Evolutionary conservation across 2,113 vertebrate species (phyloP).

Genomic region (Periophthalmodon schlosseri): DNA sequence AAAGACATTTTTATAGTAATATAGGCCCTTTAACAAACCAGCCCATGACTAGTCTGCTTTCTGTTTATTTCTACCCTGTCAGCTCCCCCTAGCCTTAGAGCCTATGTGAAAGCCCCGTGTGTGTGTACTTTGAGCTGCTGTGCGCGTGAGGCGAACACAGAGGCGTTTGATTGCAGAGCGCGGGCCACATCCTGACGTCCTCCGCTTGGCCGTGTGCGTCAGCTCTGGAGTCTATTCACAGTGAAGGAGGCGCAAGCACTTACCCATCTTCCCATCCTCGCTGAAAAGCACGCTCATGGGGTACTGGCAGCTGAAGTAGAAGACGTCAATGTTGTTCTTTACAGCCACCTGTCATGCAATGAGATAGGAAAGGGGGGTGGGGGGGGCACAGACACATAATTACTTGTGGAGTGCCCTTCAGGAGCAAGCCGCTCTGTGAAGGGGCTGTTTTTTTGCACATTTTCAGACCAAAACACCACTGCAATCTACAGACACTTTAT

Average conservation of each 20-base stretch:
- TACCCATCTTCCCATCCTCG: constrained; percentile 98
- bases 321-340: constrained; percentile 99
- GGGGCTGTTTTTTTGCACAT: background rate
- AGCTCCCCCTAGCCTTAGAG: too few relatives aligned
- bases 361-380: constrained; percentile 8
- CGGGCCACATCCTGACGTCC: background rate
- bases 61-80: background rate
- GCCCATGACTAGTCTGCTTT: background rate
- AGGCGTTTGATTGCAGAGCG: background rate
- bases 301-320: constrained; percentile 98
- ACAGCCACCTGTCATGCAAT: constrained; percentile 86
- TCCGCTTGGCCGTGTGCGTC: constrained; percentile 25
- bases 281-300: constrained; percentile 94
- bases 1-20: too few relatives aligned
- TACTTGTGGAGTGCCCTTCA: constrained; percentile 49
- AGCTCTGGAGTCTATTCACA: constrained; percentile 21
- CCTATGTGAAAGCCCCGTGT: background rate
- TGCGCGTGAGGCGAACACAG: background rate
- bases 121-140: background rate
- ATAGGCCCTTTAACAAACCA: background rate
- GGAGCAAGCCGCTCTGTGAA: background rate
- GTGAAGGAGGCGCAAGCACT: constrained; percentile 62
- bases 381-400: constrained; percentile 35
- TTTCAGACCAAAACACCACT: background rate
- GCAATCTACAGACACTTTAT: background rate